A percentile compares a stretch with the other conserved stretches of the same genome.
Conservation (phyloP, 2,888 invertebrate genomes). For the Noctua janthina region DNA sequence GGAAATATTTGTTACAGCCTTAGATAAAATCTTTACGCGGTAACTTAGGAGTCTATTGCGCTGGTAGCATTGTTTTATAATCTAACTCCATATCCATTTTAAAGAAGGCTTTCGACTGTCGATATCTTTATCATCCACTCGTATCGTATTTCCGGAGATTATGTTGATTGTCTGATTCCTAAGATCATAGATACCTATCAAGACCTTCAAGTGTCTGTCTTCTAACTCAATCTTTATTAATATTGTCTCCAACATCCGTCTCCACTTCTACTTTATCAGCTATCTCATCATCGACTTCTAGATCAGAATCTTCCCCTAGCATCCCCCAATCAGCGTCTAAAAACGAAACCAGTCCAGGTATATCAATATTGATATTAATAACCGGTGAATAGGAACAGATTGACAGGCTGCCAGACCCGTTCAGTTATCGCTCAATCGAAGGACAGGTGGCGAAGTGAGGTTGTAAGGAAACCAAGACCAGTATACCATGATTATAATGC, state of each 20-base stretch:
- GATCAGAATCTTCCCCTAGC: slow-evolving; percentile 49
- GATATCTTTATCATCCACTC: neutral
- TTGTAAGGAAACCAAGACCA: slow-evolving; percentile 45
- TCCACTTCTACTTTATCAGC: slow-evolving; percentile 5
- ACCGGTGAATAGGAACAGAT: slow-evolving; percentile 48
- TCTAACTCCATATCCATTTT: neutral
- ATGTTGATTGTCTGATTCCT: neutral
- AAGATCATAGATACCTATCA: neutral
- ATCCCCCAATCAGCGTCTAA: slow-evolving; percentile 61
- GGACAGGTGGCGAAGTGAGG: slow-evolving; percentile 52
- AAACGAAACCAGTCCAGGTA: slow-evolving; percentile 50
- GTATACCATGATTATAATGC: slow-evolving; percentile 18
- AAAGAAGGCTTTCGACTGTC: neutral
- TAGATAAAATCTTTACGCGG: slow-evolving; percentile 30
- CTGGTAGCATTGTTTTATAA: slow-evolving; percentile 9
- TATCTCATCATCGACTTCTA: slow-evolving; percentile 16
- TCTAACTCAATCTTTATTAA: neutral
- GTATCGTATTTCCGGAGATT: neutral
- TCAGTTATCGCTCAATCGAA: slow-evolving; percentile 58
- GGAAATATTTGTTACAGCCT: slow-evolving; percentile 39
- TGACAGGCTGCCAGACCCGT: slow-evolving; percentile 55
- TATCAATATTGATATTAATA: slow-evolving; percentile 63
- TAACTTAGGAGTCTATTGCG: slow-evolving; percentile 19
- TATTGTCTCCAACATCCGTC: slow-evolving; percentile 23
- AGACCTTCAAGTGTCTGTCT: neutral